phyloP scores from a whole-genome alignment of 2,888 invertebrate species.

The Campoletis raptor region DNA sequence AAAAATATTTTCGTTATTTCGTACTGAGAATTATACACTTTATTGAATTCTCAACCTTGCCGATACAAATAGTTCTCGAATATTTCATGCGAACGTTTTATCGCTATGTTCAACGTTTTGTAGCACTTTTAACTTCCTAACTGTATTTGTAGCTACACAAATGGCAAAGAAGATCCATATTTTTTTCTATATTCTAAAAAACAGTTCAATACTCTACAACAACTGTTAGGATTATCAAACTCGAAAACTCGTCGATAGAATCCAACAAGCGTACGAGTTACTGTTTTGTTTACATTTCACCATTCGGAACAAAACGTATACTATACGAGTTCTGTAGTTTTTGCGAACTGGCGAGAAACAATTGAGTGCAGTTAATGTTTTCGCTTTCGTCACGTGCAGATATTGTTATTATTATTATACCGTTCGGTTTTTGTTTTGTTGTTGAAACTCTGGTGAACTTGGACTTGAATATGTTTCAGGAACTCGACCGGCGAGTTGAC shows the following conservation, averaged over 20 bases:
- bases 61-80: neutral
- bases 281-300: neutral
- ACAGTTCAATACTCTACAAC: neutral
- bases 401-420: slow-evolving; percentile 15
- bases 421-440: neutral
- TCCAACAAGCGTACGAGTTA: neutral
- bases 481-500: neutral
- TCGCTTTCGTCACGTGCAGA: slow-evolving; percentile 23
- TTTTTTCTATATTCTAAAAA: neutral
- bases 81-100: neutral
- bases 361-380: slow-evolving; percentile 1
- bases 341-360: neutral
- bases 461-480: slow-evolving; percentile 1
- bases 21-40: neutral
- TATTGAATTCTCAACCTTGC: neutral
- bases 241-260: neutral
- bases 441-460: neutral
- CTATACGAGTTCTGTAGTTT: neutral
- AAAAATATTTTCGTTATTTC: too few species aligned
- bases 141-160: neutral
- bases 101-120: too few species aligned
- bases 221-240: neutral
- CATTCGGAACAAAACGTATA: neutral
- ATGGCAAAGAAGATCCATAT: neutral
- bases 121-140: too few species aligned